Base-by-base conservation (phyloP, 2,113 vertebrate genomes). In the Eudyptes chrysolophus region DNA sequence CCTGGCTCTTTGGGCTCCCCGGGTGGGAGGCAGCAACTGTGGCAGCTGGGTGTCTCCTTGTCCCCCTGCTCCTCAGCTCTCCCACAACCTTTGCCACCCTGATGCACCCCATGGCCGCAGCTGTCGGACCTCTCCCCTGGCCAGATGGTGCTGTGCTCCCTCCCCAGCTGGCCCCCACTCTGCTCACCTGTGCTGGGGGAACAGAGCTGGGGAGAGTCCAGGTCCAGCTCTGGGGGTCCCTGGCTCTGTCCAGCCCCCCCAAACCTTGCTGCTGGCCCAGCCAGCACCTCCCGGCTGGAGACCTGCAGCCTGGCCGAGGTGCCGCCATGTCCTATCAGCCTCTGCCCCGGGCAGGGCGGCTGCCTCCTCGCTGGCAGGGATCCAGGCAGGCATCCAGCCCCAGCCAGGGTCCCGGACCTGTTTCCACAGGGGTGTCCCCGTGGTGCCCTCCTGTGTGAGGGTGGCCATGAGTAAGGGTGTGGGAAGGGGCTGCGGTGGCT, bases 181-280 rank as follows among this genome's bases (percentile, higher is more conserved):
- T 14, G 3, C n/a, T 86, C 3, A 0, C 16, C 9, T 38, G 14
- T 1, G 0, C 29, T 11, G 48, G 16, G 19, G 9, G 1, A 64
- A 44, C 3, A 8, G 30, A 62, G 64, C 14, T 51, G 51, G 2
- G 19, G 40, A 16, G 29, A 2, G 7, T 29, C 26, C 0, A 1
- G 19, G 49, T 40, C 18, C 5, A 2, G 29, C 6, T 26, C 34
- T n/a, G 40, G 58, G 36, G 34, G 17, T 60, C 44, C 21, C 60
- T 49, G 22, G 12, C 16, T 92, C 22, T 11, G 9, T 26, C 36
- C 24, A 24, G 8, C 60, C 5, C 24, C 21, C 34, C 26, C 20
- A 66, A 5, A 49, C n/a, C 7, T 55, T 1, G 1, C 49, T 48
- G 34, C n/a, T 44, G 57, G 30, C n/a, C 52, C 19, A 13, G 22